Percentiles rank a stretch among this genome's conserved stretches.
Conservation (phyloP, 2,888 invertebrate species). For the Rhamnusium bicolor region DNA sequence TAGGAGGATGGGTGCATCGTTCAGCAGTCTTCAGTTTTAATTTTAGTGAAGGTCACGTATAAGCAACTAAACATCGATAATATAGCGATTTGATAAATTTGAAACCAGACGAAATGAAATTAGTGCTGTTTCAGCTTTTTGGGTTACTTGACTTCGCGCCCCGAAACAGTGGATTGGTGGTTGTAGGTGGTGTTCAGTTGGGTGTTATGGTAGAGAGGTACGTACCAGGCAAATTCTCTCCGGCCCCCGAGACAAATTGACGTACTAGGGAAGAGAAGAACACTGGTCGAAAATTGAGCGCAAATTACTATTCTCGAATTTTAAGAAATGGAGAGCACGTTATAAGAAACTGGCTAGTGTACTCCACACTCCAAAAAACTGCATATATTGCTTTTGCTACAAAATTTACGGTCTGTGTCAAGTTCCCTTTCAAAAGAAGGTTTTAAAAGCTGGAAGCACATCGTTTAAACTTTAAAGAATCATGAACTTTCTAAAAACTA, state of each 20-base stretch:
- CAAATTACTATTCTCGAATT: too few species aligned
- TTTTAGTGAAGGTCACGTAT: constrained; percentile 26
- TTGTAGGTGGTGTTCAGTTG: constrained; percentile 68
- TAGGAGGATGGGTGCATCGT: constrained; percentile 65
- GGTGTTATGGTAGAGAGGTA: constrained; percentile 70
- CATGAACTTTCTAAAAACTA: too few species aligned
- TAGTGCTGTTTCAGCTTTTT: constrained; percentile 37
- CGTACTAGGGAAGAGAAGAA: constrained; percentile 73
- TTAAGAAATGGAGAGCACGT: too few species aligned
- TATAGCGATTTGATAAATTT: constrained; percentile 10
- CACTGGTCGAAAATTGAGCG: too few species aligned
- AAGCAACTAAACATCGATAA: constrained; percentile 14
- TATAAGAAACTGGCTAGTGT: too few species aligned
- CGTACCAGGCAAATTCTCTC: constrained; percentile 73
- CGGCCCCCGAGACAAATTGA: constrained; percentile 73
- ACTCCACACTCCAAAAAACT: too few species aligned
- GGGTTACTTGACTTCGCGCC: constrained; percentile 50
- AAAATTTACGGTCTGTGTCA: too few species aligned
- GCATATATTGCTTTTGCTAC: too few species aligned
- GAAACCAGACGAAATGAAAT: constrained; percentile 26
- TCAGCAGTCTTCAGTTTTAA: constrained; percentile 44
- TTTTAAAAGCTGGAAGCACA: too few species aligned
- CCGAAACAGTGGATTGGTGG: constrained; percentile 68
- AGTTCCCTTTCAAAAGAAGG: too few species aligned
- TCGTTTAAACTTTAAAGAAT: too few species aligned